Conservation (phyloP, 2,797 vertebrate species). For the Chanos chanos region DNA sequence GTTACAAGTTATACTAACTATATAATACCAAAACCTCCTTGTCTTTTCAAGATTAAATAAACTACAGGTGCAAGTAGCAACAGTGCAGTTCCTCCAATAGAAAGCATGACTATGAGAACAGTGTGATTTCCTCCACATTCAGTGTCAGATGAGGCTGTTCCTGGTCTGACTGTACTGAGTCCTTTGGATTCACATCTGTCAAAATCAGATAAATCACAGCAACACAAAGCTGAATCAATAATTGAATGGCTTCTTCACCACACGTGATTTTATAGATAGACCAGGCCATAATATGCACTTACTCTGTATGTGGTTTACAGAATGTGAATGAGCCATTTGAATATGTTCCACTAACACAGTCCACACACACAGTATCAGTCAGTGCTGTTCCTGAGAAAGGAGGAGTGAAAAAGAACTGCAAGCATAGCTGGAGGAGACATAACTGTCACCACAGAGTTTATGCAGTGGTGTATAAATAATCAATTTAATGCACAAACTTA, state of each 20-base stretch:
- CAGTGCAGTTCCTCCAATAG: too few relatives aligned
- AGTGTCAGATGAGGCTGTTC: conserved; percentile 38
- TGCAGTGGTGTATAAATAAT: background rate
- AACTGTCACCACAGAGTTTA: background rate
- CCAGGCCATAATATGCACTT: conserved; percentile 7
- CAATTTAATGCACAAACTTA: too few relatives aligned
- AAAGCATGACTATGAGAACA: too few relatives aligned
- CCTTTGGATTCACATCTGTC: conserved; percentile 46
- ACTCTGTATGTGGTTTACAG: conserved; percentile 54
- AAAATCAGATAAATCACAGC: too few relatives aligned
- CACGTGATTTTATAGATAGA: too few relatives aligned
- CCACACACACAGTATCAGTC: conserved; percentile 45
- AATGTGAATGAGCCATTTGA: conserved; percentile 42
- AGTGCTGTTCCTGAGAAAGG: conserved; percentile 42
- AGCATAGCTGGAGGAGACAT: background rate
- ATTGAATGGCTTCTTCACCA: too few relatives aligned
- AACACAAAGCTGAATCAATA: too few relatives aligned
- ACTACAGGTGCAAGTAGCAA: too few relatives aligned
- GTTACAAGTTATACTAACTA: too few relatives aligned
- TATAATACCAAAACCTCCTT: too few relatives aligned
- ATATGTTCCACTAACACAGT: conserved; percentile 48
- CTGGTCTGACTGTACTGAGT: conserved; percentile 10
- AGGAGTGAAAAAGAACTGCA: background rate
- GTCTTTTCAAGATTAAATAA: too few relatives aligned
- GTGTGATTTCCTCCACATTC: conserved; percentile 15